Percentiles rank a stretch among this genome's conserved stretches.
These are phyloP conservation scores for Drosophila neoperkinsi DNA, from an alignment of 2,888 invertebrate genomes.

Conservation along the genomic window DNA sequence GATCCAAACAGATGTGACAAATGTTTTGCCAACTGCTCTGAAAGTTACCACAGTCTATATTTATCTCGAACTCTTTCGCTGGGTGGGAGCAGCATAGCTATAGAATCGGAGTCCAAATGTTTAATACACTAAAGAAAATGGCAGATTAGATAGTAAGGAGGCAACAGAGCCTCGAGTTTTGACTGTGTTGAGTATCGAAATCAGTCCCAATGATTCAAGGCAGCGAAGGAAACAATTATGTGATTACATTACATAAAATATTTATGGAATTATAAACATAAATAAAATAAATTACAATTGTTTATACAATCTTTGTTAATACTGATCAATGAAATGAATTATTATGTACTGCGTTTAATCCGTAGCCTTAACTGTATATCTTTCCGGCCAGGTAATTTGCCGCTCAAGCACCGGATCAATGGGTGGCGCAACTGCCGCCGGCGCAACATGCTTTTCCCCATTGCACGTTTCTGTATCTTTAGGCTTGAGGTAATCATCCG, in stretches of 20 bases:
- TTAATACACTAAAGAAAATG: conserved; percentile 29
- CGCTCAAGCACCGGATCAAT: conserved; percentile 69
- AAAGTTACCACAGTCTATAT: background rate
- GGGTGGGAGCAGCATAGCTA: background rate
- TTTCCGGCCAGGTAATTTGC: conserved; percentile 47
- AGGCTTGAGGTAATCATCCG: conserved; percentile 85
- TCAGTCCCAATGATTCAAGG: conserved; percentile 23
- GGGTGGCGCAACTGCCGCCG: conserved; percentile 47
- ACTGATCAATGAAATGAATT: conserved; percentile 70
- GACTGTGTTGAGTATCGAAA: conserved; percentile 26
- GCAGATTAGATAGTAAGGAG: conserved; percentile 31
- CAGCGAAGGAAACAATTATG: conserved; percentile 44
- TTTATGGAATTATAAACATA: conserved; percentile 69
- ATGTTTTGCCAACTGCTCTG: conserved; percentile 31
- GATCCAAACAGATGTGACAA: conserved; percentile 49
- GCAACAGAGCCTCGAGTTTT: conserved; percentile 12
- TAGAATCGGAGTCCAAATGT: conserved; percentile 5
- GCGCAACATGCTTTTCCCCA: conserved; percentile 5
- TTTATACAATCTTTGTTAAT: conserved; percentile 59
- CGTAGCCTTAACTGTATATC: conserved; percentile 53
- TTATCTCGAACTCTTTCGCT: background rate
- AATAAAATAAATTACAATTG: conserved; percentile 75
- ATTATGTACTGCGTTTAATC: conserved; percentile 47
- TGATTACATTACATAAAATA: conserved; percentile 46
- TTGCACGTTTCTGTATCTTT: conserved; percentile 53